A percentile compares a stretch with the other conserved stretches of the same genome.
These are phyloP conservation scores for Kryptolebias marmoratus DNA, from an alignment of 2,113 vertebrate species.

Conservation along the genomic window DNA sequence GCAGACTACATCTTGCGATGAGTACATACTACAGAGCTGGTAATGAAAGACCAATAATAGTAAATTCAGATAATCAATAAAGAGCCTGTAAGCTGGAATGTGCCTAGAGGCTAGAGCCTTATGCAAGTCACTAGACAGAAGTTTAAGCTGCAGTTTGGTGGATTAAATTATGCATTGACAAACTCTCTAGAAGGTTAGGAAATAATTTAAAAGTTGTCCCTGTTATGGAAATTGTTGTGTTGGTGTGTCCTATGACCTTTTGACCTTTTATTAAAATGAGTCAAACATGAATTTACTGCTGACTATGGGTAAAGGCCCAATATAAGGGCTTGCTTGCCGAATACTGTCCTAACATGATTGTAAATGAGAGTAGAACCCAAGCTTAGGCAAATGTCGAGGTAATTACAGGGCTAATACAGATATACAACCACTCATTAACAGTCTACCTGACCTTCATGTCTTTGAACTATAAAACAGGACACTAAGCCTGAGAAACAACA, in stretches of 20 bases:
- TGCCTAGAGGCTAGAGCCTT: neutral
- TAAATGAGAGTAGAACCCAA: conserved; percentile 6
- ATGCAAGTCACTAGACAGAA: neutral
- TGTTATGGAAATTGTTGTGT: conserved; percentile 12
- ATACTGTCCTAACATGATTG: neutral
- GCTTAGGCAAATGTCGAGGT: conserved; percentile 29
- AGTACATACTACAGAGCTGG: conserved; percentile 16
- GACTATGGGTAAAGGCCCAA: no score
- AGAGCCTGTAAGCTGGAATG: neutral
- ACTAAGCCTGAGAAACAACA: neutral
- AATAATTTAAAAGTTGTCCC: no score
- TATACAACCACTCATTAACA: conserved; percentile 39
- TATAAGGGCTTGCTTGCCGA: neutral
- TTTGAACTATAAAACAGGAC: conserved; percentile 19
- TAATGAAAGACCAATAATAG: conserved; percentile 23
- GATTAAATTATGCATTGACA: neutral
- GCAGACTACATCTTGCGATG: conserved; percentile 8
- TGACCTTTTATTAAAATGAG: neutral
- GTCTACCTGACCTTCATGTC: conserved; percentile 34
- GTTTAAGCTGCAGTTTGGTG: no score
- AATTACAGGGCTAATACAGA: conserved; percentile 30
- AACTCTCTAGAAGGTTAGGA: no score
- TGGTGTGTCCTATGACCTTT: neutral
- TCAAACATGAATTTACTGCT: no score
- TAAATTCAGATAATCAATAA: conserved; percentile 2